These are phyloP conservation scores for Bilobella aurantiaca DNA, from an alignment of 1,140 invertebrate species.

Conservation along the genomic window DNA sequence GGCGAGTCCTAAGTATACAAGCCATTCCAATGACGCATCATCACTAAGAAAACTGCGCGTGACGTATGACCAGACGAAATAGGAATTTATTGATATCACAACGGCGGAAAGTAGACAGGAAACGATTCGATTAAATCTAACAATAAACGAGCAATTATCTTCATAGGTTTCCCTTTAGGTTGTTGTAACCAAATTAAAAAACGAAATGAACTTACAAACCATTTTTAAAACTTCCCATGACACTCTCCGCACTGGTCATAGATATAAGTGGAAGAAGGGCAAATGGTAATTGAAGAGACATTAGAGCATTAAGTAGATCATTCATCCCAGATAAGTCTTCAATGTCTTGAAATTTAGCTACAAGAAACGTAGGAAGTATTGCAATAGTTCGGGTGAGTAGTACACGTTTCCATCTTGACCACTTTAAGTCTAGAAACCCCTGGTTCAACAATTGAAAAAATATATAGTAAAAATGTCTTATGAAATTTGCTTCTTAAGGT, in stretches of 20 bases:
- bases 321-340: slow-evolving; percentile 71
- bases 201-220: slow-evolving; percentile 48
- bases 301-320: slow-evolving; percentile 79
- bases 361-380: slow-evolving; percentile 75
- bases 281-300: slow-evolving; percentile 74
- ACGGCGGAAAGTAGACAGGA: slow-evolving; percentile 54
- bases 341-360: slow-evolving; percentile 64
- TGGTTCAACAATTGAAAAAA: slow-evolving; percentile 37
- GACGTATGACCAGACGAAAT: slow-evolving; percentile 60
- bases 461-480: too few species aligned
- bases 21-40: slow-evolving; percentile 40
- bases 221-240: slow-evolving; percentile 78
- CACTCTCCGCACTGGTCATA: slow-evolving; percentile 64
- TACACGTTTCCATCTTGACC: slow-evolving; percentile 80
- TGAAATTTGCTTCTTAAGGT: too few species aligned
- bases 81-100: slow-evolving; percentile 72
- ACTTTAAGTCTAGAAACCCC: slow-evolving; percentile 79
- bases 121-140: slow-evolving; percentile 57
- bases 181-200: background rate
- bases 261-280: slow-evolving; percentile 76
- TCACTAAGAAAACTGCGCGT: slow-evolving; percentile 39
- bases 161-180: background rate
- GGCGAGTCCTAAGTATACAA: slow-evolving; percentile 45
- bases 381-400: slow-evolving; percentile 75
- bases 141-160: slow-evolving; percentile 37